phyloP scores from a whole-genome alignment of 2,888 invertebrate genomes.

The Busseola fusca region DNA sequence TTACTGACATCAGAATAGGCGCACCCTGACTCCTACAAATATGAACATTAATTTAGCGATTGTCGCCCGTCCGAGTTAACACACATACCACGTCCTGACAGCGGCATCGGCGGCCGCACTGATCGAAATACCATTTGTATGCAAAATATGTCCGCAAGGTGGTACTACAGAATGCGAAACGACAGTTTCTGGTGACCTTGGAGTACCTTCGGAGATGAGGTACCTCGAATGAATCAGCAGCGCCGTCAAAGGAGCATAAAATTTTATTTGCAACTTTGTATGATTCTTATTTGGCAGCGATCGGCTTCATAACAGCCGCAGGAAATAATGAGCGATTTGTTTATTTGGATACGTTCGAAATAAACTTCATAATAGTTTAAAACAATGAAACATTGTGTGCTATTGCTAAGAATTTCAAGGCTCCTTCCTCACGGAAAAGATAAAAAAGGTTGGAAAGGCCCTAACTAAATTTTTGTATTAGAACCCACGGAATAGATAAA shows the following conservation, averaged over 20 bases:
- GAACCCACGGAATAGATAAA: too few species aligned
- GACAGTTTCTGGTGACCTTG: slow-evolving; percentile 68
- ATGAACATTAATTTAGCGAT: slow-evolving; percentile 34
- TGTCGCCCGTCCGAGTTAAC: slow-evolving; percentile 41
- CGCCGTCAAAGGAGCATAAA: slow-evolving; percentile 48
- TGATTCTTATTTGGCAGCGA: slow-evolving; percentile 47
- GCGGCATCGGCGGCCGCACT: slow-evolving; percentile 49
- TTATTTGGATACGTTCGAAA: slow-evolving; percentile 52
- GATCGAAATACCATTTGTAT: slow-evolving; percentile 66
- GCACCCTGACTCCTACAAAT: slow-evolving; percentile 47
- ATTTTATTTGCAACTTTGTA: slow-evolving; percentile 63
- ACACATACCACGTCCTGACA: slow-evolving; percentile 61
- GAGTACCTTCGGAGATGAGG: slow-evolving; percentile 41
- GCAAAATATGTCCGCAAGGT: slow-evolving; percentile 52
- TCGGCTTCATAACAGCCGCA: slow-evolving; percentile 58
- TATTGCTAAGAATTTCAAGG: slow-evolving; percentile 29
- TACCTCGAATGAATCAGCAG: slow-evolving; percentile 49
- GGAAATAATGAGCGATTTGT: slow-evolving; percentile 60
- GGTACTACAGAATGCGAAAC: slow-evolving; percentile 59
- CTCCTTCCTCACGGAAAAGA: too few species aligned
- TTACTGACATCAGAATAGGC: slow-evolving; percentile 61
- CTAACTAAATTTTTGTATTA: too few species aligned
- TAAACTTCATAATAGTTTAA: slow-evolving; percentile 60
- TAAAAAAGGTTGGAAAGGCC: too few species aligned
- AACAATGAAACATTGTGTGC: slow-evolving; percentile 52